Base-by-base conservation (phyloP, 2,797 vertebrate species). In the Alectoris magna region DNA sequence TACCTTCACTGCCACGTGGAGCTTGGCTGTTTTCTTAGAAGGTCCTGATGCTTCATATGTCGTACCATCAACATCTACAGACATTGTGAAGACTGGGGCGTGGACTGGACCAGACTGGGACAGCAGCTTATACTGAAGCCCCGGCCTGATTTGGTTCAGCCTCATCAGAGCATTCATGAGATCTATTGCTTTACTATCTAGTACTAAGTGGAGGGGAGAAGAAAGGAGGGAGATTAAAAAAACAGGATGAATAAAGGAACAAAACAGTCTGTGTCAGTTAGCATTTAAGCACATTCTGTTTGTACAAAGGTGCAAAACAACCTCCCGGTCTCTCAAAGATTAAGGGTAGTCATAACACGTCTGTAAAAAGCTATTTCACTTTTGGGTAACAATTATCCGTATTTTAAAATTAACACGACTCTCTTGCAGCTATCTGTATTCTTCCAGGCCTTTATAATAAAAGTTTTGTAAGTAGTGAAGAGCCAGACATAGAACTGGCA, bases 81-180 rank as follows among this genome's bases (percentile, higher is more conserved):
- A 99, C 99, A 99, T 99, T 91, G 99, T 99, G 98, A 99, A 99
- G 97, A 99, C 99, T 1, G 99, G 99, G 60, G 99, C 99, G 46
- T 99, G 99, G 94, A 99, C 99, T 39, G 99, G 99, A 94, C 99
- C 99, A 69, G 99, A 99, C 98, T 99, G 99, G 94, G 99, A 99
- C 93, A 99, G 98, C 96, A 99, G 98, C 93, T 99, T 99, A 94
- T 99, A 99, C 97, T 99, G 99, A 97, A 99, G 98, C 69, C 99
- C 99, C 80, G 99, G 99, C 89, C 99, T 98, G 98, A 99, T 99
- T 98, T 99, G 99, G 98, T 99, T 99, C 96, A 99, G 97, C 89
- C 99, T 98, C 99, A 99, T 99, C 96, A 99, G 98, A 93, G 99
- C 99, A 73, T 99, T 99, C 99, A 99, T 99, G 96, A 99, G 98